Evolutionary conservation across 2,797 vertebrate species (phyloP).

Genomic region (Harpagifer antarcticus): DNA sequence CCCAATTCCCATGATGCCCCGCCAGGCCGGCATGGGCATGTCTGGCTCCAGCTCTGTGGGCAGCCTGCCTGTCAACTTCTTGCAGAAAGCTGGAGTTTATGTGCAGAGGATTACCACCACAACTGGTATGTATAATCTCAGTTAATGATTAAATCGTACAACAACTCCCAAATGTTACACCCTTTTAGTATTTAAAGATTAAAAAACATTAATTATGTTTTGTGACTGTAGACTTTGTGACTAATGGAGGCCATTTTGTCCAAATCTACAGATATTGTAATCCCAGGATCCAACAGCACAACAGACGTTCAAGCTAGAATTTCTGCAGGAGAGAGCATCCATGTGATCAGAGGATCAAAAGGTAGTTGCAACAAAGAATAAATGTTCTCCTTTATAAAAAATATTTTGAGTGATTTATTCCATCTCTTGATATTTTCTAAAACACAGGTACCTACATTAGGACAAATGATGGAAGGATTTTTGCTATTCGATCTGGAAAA

Average conservation of each 20-base stretch:
- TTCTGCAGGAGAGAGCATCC: slow-evolving; percentile 96
- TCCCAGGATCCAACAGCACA: slow-evolving; percentile 95
- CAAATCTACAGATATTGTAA: slow-evolving; percentile 92
- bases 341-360: slow-evolving; percentile 97
- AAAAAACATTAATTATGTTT: not conserved
- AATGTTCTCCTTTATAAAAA: not conserved
- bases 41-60: slow-evolving; percentile 88
- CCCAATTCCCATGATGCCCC: slow-evolving; percentile 99
- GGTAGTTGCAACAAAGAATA: slow-evolving; percentile 77
- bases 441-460: slow-evolving; percentile 95
- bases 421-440: slow-evolving; percentile 26
- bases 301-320: slow-evolving; percentile 97
- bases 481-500: slow-evolving; percentile 96
- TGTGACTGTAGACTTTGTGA: not conserved
- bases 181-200: not conserved
- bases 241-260: slow-evolving; percentile 23
- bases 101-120: slow-evolving; percentile 98
- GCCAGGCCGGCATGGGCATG: slow-evolving; percentile 90
- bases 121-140: slow-evolving; percentile 84
- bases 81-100: slow-evolving; percentile 96
- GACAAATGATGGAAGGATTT: slow-evolving; percentile 96
- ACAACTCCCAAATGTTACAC: not conserved
- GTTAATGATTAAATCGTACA: not conserved
- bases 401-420: not conserved
- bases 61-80: slow-evolving; percentile 95